Conservation (phyloP, 2,113 vertebrate genomes). For the Octodon degus region DNA sequence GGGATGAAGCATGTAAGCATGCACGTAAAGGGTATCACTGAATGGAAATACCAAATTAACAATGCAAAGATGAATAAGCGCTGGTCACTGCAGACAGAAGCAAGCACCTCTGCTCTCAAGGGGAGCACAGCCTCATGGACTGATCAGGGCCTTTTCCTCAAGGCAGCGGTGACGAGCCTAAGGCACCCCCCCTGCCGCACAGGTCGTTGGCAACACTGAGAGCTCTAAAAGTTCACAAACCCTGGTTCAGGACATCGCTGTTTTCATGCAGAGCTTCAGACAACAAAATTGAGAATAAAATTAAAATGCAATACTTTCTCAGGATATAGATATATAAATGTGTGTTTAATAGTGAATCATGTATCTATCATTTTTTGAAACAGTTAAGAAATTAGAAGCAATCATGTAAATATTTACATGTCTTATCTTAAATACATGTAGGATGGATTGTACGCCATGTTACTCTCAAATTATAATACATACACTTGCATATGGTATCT, state of each 20-base stretch:
- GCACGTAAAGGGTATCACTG: neutral
- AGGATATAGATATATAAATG: neutral
- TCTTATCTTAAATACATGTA: neutral
- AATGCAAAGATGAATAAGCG: neutral
- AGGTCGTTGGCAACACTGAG: neutral
- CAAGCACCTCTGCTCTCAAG: neutral
- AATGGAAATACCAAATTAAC: neutral
- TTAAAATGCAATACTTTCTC: neutral
- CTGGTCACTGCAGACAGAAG: accelerated
- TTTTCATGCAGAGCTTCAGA: neutral
- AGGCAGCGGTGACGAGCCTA: no score
- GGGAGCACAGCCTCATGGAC: accelerated
- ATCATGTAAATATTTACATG: neutral
- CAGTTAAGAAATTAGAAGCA: conserved; percentile 21
- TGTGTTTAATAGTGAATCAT: neutral
- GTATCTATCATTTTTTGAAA: neutral
- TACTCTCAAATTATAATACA: conserved; percentile 23
- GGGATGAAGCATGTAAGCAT: neutral
- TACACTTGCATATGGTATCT: conserved; percentile 19
- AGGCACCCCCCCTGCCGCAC: neutral
- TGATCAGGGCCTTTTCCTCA: no score
- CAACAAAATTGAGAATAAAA: neutral
- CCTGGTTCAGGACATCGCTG: neutral
- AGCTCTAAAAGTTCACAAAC: neutral
- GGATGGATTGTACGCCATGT: neutral